Conservation (phyloP, 2,888 invertebrate genomes). For the Luperina testacea region DNA sequence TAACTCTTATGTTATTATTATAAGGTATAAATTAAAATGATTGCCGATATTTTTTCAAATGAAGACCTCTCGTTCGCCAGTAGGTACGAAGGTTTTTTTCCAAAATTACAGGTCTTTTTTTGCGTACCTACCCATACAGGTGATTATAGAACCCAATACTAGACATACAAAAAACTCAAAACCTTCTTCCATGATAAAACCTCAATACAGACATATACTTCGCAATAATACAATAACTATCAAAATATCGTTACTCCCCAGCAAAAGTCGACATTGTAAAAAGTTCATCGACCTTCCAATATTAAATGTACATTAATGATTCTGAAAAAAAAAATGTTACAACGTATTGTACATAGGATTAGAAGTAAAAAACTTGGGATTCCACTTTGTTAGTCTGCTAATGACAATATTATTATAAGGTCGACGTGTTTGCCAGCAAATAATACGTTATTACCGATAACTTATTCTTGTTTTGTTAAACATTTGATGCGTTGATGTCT, state of each 20-base stretch:
- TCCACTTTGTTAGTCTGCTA: slow-evolving; percentile 71
- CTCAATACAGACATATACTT: slow-evolving; percentile 7
- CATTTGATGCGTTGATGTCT: slow-evolving; percentile 71
- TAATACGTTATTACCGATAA: slow-evolving; percentile 77
- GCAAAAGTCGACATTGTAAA: slow-evolving; percentile 69
- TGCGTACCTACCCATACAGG: too few relatives aligned
- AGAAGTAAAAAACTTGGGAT: slow-evolving; percentile 67
- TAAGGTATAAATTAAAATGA: background rate
- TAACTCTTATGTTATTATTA: background rate
- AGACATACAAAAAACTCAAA: slow-evolving; percentile 13
- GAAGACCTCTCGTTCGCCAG: background rate
- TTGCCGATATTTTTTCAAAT: background rate
- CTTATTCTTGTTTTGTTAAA: slow-evolving; percentile 75
- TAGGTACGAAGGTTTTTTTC: background rate
- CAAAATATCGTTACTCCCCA: slow-evolving; percentile 51
- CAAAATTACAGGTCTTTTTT: background rate
- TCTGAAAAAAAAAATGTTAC: slow-evolving; percentile 60
- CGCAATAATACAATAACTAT: slow-evolving; percentile 33
- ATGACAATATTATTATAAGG: slow-evolving; percentile 85
- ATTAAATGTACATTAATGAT: slow-evolving; percentile 70
- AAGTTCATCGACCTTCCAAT: slow-evolving; percentile 70
- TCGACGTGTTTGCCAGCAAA: slow-evolving; percentile 76
- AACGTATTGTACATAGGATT: slow-evolving; percentile 61
- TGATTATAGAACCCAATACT: background rate
- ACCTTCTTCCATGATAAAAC: background rate